These are phyloP conservation scores for Criorhina ranunculi DNA, from an alignment of 2,888 invertebrate genomes.

Conservation along the genomic window DNA sequence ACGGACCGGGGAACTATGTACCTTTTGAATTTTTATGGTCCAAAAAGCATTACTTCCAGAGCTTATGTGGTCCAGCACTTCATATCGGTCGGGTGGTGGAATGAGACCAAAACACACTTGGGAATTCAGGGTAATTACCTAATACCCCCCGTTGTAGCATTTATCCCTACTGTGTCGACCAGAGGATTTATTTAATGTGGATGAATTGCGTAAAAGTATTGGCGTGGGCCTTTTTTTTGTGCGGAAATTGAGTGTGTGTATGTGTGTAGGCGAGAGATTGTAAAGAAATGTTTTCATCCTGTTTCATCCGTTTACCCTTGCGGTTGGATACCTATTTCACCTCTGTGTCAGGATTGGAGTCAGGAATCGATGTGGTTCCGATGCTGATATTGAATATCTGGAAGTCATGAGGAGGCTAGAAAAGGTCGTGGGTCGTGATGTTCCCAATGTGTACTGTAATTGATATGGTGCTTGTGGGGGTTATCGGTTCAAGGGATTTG, in stretches of 20 bases:
- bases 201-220: constrained; percentile 70
- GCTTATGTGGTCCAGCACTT: constrained; percentile 56
- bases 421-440: constrained; percentile 28
- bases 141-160: constrained; percentile 43
- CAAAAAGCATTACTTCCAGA: constrained; percentile 38
- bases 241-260: constrained; percentile 3
- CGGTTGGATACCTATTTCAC: constrained; percentile 25
- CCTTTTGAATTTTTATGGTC: constrained; percentile 37
- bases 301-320: constrained; percentile 1
- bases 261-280: constrained; percentile 48
- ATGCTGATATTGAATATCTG: constrained; percentile 38
- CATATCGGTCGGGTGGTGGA: not conserved
- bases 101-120: constrained; percentile 17
- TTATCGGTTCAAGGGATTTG: constrained; percentile 14
- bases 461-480: constrained; percentile 21
- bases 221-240: constrained; percentile 34
- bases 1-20: constrained; percentile 19
- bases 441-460: constrained; percentile 35
- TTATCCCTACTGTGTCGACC: constrained; percentile 36
- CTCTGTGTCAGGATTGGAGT: constrained; percentile 10
- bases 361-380: constrained; percentile 33
- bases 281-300: constrained; percentile 27
- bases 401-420: constrained; percentile 8
- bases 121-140: constrained; percentile 37
- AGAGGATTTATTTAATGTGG: constrained; percentile 67